Conservation (phyloP, 2,888 invertebrate genomes). For the Melipona bicolor region DNA sequence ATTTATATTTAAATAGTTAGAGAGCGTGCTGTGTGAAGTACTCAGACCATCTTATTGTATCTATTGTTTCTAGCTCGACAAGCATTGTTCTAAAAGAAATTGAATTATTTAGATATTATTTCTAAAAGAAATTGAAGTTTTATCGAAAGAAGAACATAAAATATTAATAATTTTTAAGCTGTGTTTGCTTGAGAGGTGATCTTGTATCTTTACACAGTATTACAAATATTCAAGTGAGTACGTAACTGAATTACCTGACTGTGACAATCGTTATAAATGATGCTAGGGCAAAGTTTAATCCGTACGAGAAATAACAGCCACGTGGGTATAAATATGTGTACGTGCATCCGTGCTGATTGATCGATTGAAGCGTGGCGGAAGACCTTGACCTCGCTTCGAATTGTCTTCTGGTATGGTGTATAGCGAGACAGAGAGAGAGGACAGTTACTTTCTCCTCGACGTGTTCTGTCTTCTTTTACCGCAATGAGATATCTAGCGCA, state of each 20-base stretch:
- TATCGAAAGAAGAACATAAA: background rate
- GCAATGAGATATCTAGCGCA: slow-evolving; percentile 9
- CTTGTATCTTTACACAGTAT: background rate
- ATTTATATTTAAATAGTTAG: background rate
- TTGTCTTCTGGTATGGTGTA: background rate
- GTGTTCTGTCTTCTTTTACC: slow-evolving; percentile 8
- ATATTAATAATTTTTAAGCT: background rate
- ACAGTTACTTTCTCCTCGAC: slow-evolving; percentile 21
- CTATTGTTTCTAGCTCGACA: background rate
- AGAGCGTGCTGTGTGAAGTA: background rate
- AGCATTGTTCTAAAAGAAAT: background rate
- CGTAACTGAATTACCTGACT: background rate
- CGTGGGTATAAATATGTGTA: slow-evolving; percentile 12
- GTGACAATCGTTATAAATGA: too few relatives aligned
- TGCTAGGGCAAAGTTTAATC: background rate
- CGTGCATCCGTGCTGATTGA: background rate
- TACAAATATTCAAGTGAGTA: background rate
- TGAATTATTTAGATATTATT: background rate
- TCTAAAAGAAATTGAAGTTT: background rate
- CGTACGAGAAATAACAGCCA: background rate
- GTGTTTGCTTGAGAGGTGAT: background rate
- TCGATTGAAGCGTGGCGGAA: slow-evolving; percentile 23
- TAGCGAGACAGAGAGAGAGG: background rate
- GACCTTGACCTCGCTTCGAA: slow-evolving; percentile 57
- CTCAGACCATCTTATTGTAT: background rate